Base-by-base conservation (phyloP, 2,888 invertebrate species). In the Hydriomena furcata region DNA sequence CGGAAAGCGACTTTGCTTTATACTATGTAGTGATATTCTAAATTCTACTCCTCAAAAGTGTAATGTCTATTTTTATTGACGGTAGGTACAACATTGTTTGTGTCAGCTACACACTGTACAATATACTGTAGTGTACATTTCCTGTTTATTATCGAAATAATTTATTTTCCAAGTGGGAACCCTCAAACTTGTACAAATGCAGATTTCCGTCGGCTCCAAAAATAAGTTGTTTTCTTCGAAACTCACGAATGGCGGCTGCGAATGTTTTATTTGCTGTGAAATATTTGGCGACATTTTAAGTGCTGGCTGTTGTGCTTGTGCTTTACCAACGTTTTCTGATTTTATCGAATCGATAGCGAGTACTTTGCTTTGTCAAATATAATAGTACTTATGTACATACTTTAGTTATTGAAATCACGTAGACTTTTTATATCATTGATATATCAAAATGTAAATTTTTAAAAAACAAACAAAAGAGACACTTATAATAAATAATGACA, bases 181-280 rank as follows among this genome's bases (percentile, higher is more conserved):
- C 37, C 7, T 28, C 1, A 8, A 34, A 41, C 27, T 47, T 17
- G 5, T 21, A 12, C 34, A 17, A 13, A 47, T 35, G 47, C 47
- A 35, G 47, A 41, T 47, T 41, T 41, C 40, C 34, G 32, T 1
- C 37, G 11, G 21, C 31, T 46, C 38, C 25, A 21, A 28, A 23
- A 46, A 35, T 41, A 41, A 41, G 23, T 41, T 41, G 47, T 41
- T 47, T 40, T 35, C 23, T 27, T 28, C 24, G 21, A 17, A 28
- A 44, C 23, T 12, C 21, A 21, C 23, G 8, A 20, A 40, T 23
- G 28, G 7, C 8, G 24, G 17, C 24, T 20, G 34, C 17, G 27
- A 40, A 47, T 40, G 47, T 41, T 40, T 47, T 47, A 41, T 47
- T 47, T 47, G 40, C 28, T 46, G 40, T 47, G 40, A 47, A 47